Percentiles rank a stretch among this genome's conserved stretches.
These are phyloP conservation scores for Oscheius sp. DNA, from an alignment of 2,888 invertebrate species.

Conservation along the genomic window DNA sequence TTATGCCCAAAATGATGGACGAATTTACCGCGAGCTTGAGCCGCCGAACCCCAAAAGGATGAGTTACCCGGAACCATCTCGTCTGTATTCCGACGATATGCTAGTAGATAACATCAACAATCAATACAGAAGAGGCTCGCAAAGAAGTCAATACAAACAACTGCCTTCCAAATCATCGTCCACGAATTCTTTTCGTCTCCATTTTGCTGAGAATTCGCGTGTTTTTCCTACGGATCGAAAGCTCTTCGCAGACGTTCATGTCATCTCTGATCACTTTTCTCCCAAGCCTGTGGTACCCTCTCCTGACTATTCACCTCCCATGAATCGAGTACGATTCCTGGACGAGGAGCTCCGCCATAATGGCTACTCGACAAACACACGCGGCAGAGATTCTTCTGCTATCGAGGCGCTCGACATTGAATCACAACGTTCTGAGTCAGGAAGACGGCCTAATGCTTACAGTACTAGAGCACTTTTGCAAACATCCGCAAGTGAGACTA, in stretches of 20 bases:
- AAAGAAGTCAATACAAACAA: background rate
- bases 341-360: slow-evolving; percentile 18
- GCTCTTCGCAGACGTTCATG: slow-evolving; percentile 6
- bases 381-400: background rate
- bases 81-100: background rate
- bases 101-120: background rate
- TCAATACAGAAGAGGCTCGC: background rate
- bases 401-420: slow-evolving; percentile 10
- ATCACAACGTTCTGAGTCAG: slow-evolving; percentile 7
- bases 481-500: slow-evolving; percentile 29
- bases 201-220: slow-evolving; percentile 22
- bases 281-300: slow-evolving; percentile 41
- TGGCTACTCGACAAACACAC: slow-evolving; percentile 30
- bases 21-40: too few relatives aligned
- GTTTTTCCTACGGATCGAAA: slow-evolving; percentile 5
- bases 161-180: background rate
- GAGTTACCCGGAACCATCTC: slow-evolving; percentile 2
- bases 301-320: slow-evolving; percentile 60
- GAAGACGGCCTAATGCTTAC: background rate
- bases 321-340: slow-evolving; percentile 48
- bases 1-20: background rate
- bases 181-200: slow-evolving; percentile 1
- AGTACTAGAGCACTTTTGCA: slow-evolving; percentile 23
- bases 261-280: background rate
- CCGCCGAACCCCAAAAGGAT: background rate